Evolutionary conservation across 2,797 vertebrate species (phyloP).

Genomic region (Steatocranus sp.): DNA sequence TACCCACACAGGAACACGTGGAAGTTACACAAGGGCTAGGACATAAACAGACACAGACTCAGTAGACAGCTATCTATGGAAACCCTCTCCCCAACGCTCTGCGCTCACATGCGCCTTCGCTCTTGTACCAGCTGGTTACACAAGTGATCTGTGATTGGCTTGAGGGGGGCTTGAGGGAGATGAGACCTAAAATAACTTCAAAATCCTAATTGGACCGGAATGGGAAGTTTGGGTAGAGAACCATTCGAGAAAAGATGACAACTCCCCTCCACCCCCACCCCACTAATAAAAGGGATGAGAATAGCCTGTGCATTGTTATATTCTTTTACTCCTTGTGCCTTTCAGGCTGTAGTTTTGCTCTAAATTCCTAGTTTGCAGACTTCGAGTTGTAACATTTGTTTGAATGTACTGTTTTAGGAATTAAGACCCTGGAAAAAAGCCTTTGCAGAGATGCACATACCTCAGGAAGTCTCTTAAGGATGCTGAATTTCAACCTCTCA

Average conservation of each 20-base stretch:
- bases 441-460: conserved; percentile 58
- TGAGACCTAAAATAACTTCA: conserved; percentile 55
- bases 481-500: conserved; percentile 87
- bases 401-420: background rate
- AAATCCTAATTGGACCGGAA: conserved; percentile 51
- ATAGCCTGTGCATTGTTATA: conserved; percentile 3
- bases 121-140: conserved; percentile 20
- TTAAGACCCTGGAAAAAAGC: background rate
- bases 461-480: conserved; percentile 87
- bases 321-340: background rate
- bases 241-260: background rate
- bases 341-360: background rate
- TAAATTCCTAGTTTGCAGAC: background rate
- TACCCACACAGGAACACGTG: conserved; percentile 23
- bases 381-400: background rate
- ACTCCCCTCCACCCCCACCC: background rate
- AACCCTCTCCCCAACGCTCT: background rate
- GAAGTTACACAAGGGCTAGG: conserved; percentile 39
- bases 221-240: conserved; percentile 26
- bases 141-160: conserved; percentile 44
- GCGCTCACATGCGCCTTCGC: background rate
- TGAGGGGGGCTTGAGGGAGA: conserved; percentile 48
- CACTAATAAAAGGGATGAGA: conserved; percentile 18
- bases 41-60: background rate
- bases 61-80: background rate